These are phyloP conservation scores for Laticauda colubrina DNA, from an alignment of 2,113 vertebrate species.

Conservation along the genomic window DNA sequence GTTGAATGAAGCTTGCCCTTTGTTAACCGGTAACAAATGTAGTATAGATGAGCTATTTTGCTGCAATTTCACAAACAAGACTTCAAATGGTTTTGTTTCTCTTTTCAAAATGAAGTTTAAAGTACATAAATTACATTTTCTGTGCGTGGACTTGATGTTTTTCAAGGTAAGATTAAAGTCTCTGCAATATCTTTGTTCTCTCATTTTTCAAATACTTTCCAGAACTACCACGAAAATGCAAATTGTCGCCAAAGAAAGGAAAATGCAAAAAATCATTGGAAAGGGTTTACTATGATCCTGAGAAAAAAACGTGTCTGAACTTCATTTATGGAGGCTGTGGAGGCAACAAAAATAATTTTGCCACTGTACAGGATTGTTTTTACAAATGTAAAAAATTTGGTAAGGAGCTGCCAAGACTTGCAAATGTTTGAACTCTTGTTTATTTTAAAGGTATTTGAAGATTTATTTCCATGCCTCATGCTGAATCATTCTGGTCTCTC, in stretches of 20 bases:
- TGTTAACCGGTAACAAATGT: not conserved
- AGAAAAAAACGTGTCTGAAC: not conserved
- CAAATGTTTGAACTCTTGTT: not conserved
- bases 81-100: not conserved
- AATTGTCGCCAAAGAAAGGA: slow-evolving; percentile 57
- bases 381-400: not conserved
- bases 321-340: not conserved
- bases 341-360: not conserved
- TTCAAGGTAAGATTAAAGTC: not conserved
- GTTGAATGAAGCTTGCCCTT: not conserved
- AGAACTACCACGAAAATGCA: not conserved
- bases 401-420: not conserved
- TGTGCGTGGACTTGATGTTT: not conserved
- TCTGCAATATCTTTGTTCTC: not conserved
- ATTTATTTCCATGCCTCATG: not conserved
- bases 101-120: not conserved
- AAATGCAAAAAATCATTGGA: slow-evolving; percentile 66
- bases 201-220: not conserved
- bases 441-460: not conserved
- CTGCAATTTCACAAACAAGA: not conserved
- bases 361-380: not conserved
- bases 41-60: not conserved
- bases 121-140: not conserved
- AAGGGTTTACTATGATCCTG: slow-evolving; percentile 59
- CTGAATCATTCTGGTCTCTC: not conserved